Evolutionary conservation across 2,113 vertebrate species (phyloP).

Genomic region (Cephalopholis sonnerati): DNA sequence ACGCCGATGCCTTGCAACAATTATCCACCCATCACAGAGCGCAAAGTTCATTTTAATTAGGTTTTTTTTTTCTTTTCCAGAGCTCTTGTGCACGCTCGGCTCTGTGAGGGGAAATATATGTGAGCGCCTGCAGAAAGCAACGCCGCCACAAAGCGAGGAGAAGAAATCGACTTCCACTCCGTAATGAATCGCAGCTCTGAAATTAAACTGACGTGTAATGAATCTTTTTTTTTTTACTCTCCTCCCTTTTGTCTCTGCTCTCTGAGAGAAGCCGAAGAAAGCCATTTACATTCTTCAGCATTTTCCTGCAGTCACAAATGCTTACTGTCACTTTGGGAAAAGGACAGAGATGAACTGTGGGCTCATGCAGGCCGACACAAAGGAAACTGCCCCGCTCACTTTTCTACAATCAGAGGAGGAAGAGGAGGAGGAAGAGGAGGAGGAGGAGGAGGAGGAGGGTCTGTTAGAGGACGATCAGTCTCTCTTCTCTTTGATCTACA

Average conservation of each 20-base stretch:
- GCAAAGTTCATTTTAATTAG: constrained; percentile 63
- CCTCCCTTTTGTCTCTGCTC: too few species aligned
- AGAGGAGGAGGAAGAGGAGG: too few species aligned
- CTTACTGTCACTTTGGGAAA: constrained; percentile 33
- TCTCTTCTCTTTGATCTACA: too few species aligned
- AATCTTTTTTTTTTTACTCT: constrained; percentile 32
- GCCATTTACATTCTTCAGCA: constrained; percentile 56
- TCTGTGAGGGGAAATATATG: constrained; percentile 2
- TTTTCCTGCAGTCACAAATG: constrained; percentile 43
- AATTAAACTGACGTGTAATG: constrained; percentile 73
- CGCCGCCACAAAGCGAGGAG: background rate
- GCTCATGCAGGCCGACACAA: too few species aligned
- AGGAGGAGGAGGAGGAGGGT: too few species aligned
- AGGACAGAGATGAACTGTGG: too few species aligned
- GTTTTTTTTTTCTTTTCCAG: constrained; percentile 19
- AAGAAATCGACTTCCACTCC: constrained; percentile 45
- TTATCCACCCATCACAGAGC: constrained; percentile 60
- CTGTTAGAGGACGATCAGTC: too few species aligned
- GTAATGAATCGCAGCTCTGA: constrained; percentile 74
- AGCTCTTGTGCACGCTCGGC: background rate
- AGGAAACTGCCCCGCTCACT: too few species aligned
- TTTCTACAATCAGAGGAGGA: too few species aligned
- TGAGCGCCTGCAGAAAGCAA: constrained; percentile 16
- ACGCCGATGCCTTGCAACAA: constrained; percentile 51
- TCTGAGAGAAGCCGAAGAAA: constrained; percentile 28